These are phyloP conservation scores for Clinocottus analis DNA, from an alignment of 2,113 vertebrate species.

Conservation along the genomic window DNA sequence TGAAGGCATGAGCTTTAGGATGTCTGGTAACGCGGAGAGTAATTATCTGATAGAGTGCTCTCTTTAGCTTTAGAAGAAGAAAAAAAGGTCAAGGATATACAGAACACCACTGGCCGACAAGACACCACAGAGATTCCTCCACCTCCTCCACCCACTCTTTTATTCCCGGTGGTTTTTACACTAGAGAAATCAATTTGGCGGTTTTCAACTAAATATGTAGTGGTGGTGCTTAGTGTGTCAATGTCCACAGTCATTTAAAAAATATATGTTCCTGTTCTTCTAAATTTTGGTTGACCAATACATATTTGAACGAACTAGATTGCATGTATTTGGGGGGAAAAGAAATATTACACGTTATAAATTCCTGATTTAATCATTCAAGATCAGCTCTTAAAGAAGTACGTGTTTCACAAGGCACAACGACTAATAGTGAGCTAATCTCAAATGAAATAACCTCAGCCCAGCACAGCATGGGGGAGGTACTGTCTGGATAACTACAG, in stretches of 20 bases:
- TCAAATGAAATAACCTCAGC: neutral
- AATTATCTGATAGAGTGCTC: constrained; percentile 64
- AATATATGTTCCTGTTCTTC: neutral
- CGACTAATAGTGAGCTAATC: constrained; percentile 7
- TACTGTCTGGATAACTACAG: neutral
- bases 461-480: neutral
- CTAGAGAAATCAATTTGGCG: constrained; percentile 19
- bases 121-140: constrained; percentile 7
- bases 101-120: neutral
- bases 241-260: neutral
- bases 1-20: constrained; percentile 38
- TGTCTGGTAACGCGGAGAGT: constrained; percentile 42
- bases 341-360: constrained; percentile 21
- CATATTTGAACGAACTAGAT: neutral
- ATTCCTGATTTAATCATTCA: neutral
- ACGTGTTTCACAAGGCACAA: neutral
- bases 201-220: constrained; percentile 20
- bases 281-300: neutral
- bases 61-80: constrained; percentile 1
- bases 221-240: constrained; percentile 19
- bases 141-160: neutral
- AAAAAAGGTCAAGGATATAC: constrained; percentile 53
- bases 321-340: neutral
- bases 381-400: constrained; percentile 21
- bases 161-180: constrained; percentile 22